These are phyloP conservation scores for Apteryx mantelli DNA, from an alignment of 2,113 vertebrate genomes.

Conservation along the genomic window DNA sequence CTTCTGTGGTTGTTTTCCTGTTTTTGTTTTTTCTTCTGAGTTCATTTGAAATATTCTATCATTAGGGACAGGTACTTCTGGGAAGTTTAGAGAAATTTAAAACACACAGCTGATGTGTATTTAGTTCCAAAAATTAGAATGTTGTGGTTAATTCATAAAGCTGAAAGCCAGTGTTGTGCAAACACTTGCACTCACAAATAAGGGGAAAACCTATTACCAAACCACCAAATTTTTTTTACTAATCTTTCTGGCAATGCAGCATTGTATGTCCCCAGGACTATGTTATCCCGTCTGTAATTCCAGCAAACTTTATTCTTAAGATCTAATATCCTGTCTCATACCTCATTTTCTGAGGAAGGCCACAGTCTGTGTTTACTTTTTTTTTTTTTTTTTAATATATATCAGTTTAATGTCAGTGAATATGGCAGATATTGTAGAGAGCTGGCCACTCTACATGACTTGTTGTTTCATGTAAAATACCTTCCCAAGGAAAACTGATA, in stretches of 20 bases:
- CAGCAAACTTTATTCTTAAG: neutral
- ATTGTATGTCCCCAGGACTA: neutral
- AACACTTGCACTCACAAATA: neutral
- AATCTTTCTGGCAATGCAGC: neutral
- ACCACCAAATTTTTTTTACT: neutral
- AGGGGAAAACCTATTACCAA: neutral
- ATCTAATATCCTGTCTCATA: neutral
- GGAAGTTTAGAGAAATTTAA: neutral
- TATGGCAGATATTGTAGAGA: neutral
- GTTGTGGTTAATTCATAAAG: neutral
- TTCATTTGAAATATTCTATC: neutral
- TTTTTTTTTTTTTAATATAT: no score
- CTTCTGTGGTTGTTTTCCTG: neutral
- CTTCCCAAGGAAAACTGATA: neutral
- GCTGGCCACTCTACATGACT: neutral
- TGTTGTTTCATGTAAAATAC: neutral
- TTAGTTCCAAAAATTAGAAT: neutral
- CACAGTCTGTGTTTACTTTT: conserved; percentile 1
- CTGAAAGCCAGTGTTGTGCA: neutral
- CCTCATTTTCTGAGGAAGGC: neutral
- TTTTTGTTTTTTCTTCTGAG: neutral
- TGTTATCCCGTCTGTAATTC: neutral
- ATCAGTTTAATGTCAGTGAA: neutral
- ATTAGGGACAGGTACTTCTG: neutral
- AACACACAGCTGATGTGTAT: neutral